Evolutionary conservation across 2,113 vertebrate genomes (phyloP), one percentile per base, ranked within the genome.

Genomic region (Alaudala cheleensis): DNA sequence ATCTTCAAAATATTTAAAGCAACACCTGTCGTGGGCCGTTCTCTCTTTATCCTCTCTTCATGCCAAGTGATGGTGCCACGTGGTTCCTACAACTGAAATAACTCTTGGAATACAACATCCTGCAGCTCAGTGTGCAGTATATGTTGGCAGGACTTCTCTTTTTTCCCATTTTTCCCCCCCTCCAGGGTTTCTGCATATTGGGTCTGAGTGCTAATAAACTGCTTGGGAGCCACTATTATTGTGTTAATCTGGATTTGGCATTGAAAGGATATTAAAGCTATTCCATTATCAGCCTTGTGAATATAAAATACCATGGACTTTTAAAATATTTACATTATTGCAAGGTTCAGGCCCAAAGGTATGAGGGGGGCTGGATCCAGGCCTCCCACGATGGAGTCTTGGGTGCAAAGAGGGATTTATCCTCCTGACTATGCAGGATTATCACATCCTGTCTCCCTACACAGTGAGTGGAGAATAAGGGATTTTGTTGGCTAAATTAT

Each of bases 1-100:
- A 96, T 81, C 83, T 92, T 72, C 58, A 96, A 93, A 92, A 67
- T 86, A 90, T 79, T 96, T 97, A 88, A 96, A 96, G 86, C 80
- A 92, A 70, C 91, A 97, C 91, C 83, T 83, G 92, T 85, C 81
- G 93, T 80, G 44, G 70, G 61, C 40, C 0, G 1, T 94, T 92
- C 58, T 72, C 64, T 92, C 82, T 90, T 88, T 88, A 94, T 81
- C 69, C 44, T 54, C 26, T 33, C 77, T 91, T 95, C 81, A 34
- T 88, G 86, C 90, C 94, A 95, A 92, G 71, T 88, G 78, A 71
- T 64, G 85, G 79, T 5, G 2, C 65, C 67, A 86, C 2, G 2
- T 86, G 79, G 11, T 81, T 93, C 74, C 90, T 71, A 40, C 56
- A 77, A 90, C 82, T 92, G 76, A 77, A 88, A 42, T 92, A 92